phyloP scores from a whole-genome alignment of 2,113 vertebrate genomes.

The Corythaixoides concolor region DNA sequence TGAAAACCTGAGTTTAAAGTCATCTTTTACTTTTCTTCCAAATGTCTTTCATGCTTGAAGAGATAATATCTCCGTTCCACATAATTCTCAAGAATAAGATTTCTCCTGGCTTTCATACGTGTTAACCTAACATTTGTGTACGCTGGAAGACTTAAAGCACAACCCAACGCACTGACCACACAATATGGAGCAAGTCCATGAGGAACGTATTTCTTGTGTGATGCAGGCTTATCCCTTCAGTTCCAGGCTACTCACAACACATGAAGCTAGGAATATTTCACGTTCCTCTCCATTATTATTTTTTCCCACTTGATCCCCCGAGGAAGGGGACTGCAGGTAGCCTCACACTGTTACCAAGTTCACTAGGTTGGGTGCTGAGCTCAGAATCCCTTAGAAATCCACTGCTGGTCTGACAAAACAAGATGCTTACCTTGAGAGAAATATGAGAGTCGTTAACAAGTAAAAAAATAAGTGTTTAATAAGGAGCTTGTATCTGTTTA shows the following conservation, averaged over 20 bases:
- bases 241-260: background rate
- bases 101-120: background rate
- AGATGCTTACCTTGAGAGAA: background rate
- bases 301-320: background rate
- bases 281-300: background rate
- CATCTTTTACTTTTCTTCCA: background rate
- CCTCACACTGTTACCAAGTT: background rate
- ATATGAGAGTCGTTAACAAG: background rate
- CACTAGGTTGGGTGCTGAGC: background rate
- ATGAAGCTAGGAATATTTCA: background rate
- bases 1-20: background rate
- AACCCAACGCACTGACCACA: background rate
- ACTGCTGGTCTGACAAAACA: background rate
- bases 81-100: background rate
- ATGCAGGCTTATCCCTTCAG: background rate
- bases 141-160: background rate
- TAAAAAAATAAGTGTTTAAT: background rate
- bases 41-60: background rate
- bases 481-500: background rate
- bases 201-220: background rate
- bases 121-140: background rate
- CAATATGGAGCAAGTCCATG: background rate
- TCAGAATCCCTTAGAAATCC: background rate
- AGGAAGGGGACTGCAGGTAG: background rate
- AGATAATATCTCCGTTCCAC: background rate